Evolutionary conservation across 2,888 invertebrate species (phyloP), one percentile per base, ranked within the genome.

Genomic region (Vandiemenella viatica): DNA sequence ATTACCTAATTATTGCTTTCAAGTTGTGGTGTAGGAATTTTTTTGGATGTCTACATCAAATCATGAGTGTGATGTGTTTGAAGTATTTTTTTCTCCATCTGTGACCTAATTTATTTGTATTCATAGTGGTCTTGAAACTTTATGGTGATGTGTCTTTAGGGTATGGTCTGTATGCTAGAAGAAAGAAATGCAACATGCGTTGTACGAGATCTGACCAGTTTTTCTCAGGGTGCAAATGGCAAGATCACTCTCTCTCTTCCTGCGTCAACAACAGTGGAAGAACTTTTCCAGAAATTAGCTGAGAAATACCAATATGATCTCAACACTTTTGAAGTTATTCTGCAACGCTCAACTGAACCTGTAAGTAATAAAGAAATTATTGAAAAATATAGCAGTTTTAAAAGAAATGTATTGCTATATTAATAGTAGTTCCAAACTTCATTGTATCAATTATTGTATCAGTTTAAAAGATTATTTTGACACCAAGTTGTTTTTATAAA

Each of bases 271-370:
- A 60, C 65, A 6, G 67, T 72, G 22, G 61, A 63, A 21, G 63
- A 65, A 22, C 61, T 76, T 45, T 65, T 74, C 41, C 61, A 65
- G 38, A 70, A 72, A 53, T 67, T 75, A 21, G 68, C 67, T 4
- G 61, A 62, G 38, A 62, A 65, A 49, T 71, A 67, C 57, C 64
- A 66, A 49, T 72, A 69, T 57, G 67, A 69, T 48, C 63, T 67
- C 10, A 65, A 67, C 41, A 61, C 64, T n/a, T 68, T 72, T 56
- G 65, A 67, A 51, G 58, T 73, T 17, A 57, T 63, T 16, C 55
- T 66, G 22, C 45, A 46, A 20, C 32, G 22, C 10, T 21, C 18
- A n/a, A 20, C 42, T n/a, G 32, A 32, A 32, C n/a, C 13, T 32
- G 32, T 32, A n/a, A 32, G 32, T n/a, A 32, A n/a, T n/a, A n/a